Evolutionary conservation across 2,888 invertebrate genomes (phyloP).

Genomic region (Lycaena phlaeas): DNA sequence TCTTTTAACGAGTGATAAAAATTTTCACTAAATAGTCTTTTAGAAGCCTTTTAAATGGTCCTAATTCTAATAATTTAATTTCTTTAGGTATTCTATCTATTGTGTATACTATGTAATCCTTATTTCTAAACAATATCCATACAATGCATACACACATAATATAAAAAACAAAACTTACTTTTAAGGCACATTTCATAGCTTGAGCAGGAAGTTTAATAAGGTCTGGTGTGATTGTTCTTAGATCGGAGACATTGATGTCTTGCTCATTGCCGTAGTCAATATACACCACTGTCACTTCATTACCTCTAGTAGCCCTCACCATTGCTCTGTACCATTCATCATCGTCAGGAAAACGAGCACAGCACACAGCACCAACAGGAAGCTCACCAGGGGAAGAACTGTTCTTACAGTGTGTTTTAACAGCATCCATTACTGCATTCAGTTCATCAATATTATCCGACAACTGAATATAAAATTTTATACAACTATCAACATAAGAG

Average conservation of each 20-base stretch:
- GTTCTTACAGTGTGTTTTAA: slow-evolving; percentile 74
- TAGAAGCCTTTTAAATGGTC: too few relatives aligned
- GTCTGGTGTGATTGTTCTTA: slow-evolving; percentile 77
- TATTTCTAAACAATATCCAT: too few relatives aligned
- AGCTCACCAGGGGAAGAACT: slow-evolving; percentile 60
- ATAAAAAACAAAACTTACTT: slow-evolving; percentile 36
- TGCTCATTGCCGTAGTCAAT: slow-evolving; percentile 98
- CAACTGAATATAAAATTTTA: slow-evolving; percentile 82
- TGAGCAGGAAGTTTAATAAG: slow-evolving; percentile 79
- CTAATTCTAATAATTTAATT: too few relatives aligned
- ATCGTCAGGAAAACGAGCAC: slow-evolving; percentile 86
- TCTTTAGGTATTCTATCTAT: too few relatives aligned
- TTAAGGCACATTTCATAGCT: slow-evolving; percentile 84
- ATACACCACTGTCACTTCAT: slow-evolving; percentile 81
- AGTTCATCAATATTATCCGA: slow-evolving; percentile 74
- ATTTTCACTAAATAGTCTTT: too few relatives aligned
- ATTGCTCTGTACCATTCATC: slow-evolving; percentile 93
- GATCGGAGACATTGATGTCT: slow-evolving; percentile 71
- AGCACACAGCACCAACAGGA: slow-evolving; percentile 77
- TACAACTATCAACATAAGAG: slow-evolving; percentile 79
- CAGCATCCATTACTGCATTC: slow-evolving; percentile 77
- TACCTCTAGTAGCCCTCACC: slow-evolving; percentile 75
- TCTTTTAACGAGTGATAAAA: too few relatives aligned
- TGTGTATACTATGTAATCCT: too few relatives aligned
- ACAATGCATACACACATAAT: background rate